phyloP scores from a whole-genome alignment of 2,888 invertebrate genomes.

The Ectemnius lituratus region DNA sequence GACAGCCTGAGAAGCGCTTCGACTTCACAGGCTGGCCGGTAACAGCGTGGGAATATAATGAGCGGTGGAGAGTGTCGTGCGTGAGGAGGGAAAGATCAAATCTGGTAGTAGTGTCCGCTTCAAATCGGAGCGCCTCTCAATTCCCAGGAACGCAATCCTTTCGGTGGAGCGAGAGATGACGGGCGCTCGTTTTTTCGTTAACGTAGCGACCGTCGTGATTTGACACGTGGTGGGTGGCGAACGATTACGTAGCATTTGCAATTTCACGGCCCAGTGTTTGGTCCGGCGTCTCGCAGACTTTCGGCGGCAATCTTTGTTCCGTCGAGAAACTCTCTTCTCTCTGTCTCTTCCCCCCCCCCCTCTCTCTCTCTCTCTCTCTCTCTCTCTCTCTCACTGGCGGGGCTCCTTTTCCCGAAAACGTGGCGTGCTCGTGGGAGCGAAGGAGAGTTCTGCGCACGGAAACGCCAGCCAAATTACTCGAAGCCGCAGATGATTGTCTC shows the following conservation, averaged over 20 bases:
- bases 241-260: slow-evolving; percentile 76
- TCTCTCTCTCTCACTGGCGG: slow-evolving; percentile 11
- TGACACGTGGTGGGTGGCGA: slow-evolving; percentile 77
- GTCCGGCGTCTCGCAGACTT: slow-evolving; percentile 39
- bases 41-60: no score
- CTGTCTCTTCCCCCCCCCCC: slow-evolving; percentile 2
- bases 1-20: no score
- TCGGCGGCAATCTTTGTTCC: no score
- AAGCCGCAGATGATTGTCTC: slow-evolving; percentile 50
- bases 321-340: slow-evolving; percentile 4
- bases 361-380: slow-evolving; percentile 18
- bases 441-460: slow-evolving; percentile 27
- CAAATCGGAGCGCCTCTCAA: not conserved
- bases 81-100: not conserved
- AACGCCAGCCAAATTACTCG: slow-evolving; percentile 52
- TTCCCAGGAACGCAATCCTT: slow-evolving; percentile 8
- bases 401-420: slow-evolving; percentile 36
- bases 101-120: slow-evolving; percentile 2
- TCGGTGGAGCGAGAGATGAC: slow-evolving; percentile 19
- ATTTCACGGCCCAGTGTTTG: slow-evolving; percentile 69
- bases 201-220: slow-evolving; percentile 66
- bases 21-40: no score
- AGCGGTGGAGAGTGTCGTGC: not conserved
- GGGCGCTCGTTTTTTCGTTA: slow-evolving; percentile 25
- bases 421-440: slow-evolving; percentile 27